Conservation (phyloP, 2,888 invertebrate genomes). For the Drosophila yooni region DNA sequence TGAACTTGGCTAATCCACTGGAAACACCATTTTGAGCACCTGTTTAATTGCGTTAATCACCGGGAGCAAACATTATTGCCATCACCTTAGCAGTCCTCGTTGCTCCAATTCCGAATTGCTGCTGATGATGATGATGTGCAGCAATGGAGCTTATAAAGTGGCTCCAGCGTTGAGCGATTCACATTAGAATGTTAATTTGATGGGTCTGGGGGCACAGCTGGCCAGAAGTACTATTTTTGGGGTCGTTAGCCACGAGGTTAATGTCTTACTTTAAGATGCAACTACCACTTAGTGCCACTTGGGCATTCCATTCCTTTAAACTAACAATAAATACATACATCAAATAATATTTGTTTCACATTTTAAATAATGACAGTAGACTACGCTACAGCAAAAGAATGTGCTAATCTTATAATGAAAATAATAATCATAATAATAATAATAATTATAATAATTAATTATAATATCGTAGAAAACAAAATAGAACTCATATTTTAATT, state of each 20-base stretch:
- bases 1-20: conserved; percentile 74
- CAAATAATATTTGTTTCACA: not conserved
- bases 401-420: not conserved
- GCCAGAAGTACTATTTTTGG: conserved; percentile 14
- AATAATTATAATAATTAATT: too few species aligned
- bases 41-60: conserved; percentile 84
- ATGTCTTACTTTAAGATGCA: conserved; percentile 10
- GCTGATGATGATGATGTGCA: conserved; percentile 19
- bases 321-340: not conserved
- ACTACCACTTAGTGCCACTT: conserved; percentile 5
- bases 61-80: conserved; percentile 73
- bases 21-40: conserved; percentile 84
- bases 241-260: conserved; percentile 34
- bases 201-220: conserved; percentile 49
- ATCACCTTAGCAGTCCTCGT: conserved; percentile 16
- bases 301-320: not conserved
- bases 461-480: too few species aligned
- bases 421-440: too few species aligned
- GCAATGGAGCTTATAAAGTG: conserved; percentile 37
- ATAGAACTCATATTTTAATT: too few species aligned
- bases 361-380: not conserved
- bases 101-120: conserved; percentile 1
- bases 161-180: conserved; percentile 8
- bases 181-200: conserved; percentile 66
- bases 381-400: not conserved